phyloP scores from a whole-genome alignment of 2,888 invertebrate species.

The Pollenia angustigena region DNA sequence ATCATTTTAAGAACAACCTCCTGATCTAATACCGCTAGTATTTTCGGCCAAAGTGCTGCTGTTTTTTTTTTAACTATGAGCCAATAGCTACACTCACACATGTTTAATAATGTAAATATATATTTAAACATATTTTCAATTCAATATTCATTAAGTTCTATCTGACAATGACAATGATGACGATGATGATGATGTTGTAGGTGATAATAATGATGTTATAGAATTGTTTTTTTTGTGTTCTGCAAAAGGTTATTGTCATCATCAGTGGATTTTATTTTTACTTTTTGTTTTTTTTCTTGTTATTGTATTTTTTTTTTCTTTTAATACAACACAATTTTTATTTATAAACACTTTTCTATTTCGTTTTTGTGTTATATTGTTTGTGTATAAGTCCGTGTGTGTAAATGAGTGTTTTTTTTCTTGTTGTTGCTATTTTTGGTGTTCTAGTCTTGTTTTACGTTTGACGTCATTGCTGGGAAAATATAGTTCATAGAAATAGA shows the following conservation, averaged over 20 bases:
- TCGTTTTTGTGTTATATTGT: constrained; percentile 43
- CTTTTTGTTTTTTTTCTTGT: constrained; percentile 32
- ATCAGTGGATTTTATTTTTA: constrained; percentile 49
- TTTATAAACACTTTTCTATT: constrained; percentile 33
- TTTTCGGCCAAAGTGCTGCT: not conserved
- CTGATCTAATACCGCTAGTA: not conserved
- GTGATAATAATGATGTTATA: constrained; percentile 24
- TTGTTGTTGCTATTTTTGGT: constrained; percentile 22
- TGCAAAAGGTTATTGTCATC: constrained; percentile 72
- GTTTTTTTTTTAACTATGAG: not conserved
- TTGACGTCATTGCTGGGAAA: constrained; percentile 71
- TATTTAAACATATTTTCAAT: constrained; percentile 9
- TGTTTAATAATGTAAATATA: not conserved
- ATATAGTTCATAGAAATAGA: constrained; percentile 64
- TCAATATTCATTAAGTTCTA: constrained; percentile 39
- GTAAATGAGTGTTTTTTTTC: constrained; percentile 21
- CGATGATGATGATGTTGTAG: constrained; percentile 1
- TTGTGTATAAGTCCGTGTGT: not conserved
- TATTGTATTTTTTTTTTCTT: constrained; percentile 33
- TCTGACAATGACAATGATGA: not conserved
- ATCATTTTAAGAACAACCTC: no score
- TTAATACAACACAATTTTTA: constrained; percentile 37
- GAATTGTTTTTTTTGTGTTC: constrained; percentile 30
- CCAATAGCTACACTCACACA: no score
- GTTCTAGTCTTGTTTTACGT: constrained; percentile 47